Base-by-base conservation (phyloP, 23 tunicate species). In the Trididemnum clinides region DNA sequence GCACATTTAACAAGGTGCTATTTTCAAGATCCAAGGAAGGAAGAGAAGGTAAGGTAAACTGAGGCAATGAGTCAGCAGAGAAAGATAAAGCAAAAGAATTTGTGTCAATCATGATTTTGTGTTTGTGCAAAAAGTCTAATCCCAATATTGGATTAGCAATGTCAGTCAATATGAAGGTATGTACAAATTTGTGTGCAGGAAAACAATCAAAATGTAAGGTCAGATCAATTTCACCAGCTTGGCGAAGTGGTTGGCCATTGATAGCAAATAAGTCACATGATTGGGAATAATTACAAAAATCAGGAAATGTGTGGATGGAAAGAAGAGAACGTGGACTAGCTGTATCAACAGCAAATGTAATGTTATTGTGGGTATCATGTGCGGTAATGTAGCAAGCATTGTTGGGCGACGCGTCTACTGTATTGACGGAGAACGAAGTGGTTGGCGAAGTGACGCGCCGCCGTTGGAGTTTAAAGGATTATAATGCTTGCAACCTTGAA, bases 161-260 rank as follows among this genome's bases (percentile, higher is more conserved):
- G 66, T 59, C 66, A 59, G 66, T 28, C 20, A 59, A 28, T 10
- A 59, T 59, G 25, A 59, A 59, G 5, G 66, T 59, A n/a, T 10
- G 66, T 5, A 59, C 25, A n/a, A 59, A 59, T 59, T 59, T 59
- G 21, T 28, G 66, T 19, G 20, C 22, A n/a, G 66, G 21, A n/a
- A 59, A 59, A 59, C 66, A 59, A 59, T 59, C 66, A 59, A 59
- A 59, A 4, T 59, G 66, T n/a, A 59, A 59, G 3, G 66, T 59
- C 27, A 59, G 66, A n/a, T 59, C 66, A 25, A 59, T 59, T 59
- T 59, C 66, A 10, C 66, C 66, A 15, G 22, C 66, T n/a, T 59
- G 66, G 20, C 15, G 10, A 15, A 44, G 54, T 4, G 66, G 66
- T 10, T 10, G 21, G 66, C 22, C 22, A n/a, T 59, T 59, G 25